Base-by-base conservation (phyloP, 2,113 vertebrate species). In the Sarotherodon lohbergeri region DNA sequence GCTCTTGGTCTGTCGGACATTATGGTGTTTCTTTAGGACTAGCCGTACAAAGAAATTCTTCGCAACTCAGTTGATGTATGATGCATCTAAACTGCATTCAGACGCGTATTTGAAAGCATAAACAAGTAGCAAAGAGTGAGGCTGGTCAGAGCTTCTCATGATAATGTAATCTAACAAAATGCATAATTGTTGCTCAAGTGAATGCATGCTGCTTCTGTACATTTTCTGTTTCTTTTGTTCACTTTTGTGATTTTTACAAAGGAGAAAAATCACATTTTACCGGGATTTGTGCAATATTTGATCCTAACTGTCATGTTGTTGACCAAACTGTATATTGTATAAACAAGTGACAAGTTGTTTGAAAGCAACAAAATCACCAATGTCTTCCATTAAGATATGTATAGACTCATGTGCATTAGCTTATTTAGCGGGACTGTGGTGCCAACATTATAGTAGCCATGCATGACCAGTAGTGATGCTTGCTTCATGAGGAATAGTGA, bases 311-410 rank as follows among this genome's bases (percentile, higher is more conserved):
- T 96, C 94, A 94, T 95, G 93, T 96, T 97, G 95, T 95, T 94
- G 92, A 96, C 95, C 96, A 96, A 96, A 97, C 89, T 98, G 97
- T 98, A 97, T 98, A 98, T 98, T 98, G 98, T 98, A 98, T 97
- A 97, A 99, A 98, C 98, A 98, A 98, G 98, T 99, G 98, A 98
- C 98, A 97, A 99, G 98, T 99, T 99, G 98, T 99, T 99, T 97
- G 97, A 98, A 97, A 99, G 98, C 98, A 99, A 99, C 98, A 99
- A 99, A 98, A 99, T 99, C 98, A 99, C 98, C 98, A 98, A 99
- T 98, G 98, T 99, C 98, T 99, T 99, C 98, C 98, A 99, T 99
- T 99, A 97, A 98, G 97, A 99, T 97, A 98, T 98, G 98, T 99
- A 99, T 99, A 99, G 98, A 98, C 98, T 98, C 97, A 98, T 98